phyloP scores from a whole-genome alignment of 1,140 invertebrate genomes.

The Macrotrachela quadricornifera region DNA sequence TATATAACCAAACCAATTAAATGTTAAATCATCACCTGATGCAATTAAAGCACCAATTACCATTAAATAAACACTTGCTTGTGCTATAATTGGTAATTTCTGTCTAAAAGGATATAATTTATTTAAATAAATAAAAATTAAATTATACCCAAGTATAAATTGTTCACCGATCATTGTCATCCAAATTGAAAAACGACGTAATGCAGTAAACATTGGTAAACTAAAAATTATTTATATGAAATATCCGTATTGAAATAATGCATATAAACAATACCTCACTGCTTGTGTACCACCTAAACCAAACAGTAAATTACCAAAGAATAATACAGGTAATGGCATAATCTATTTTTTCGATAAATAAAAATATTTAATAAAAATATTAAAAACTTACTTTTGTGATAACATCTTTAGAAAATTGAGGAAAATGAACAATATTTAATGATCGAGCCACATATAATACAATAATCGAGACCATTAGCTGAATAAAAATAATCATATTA shows the following conservation, averaged over 20 bases:
- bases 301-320: constrained; percentile 78
- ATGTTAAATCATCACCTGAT: constrained; percentile 61
- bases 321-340: constrained; percentile 79
- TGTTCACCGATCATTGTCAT: constrained; percentile 91
- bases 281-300: constrained; percentile 91
- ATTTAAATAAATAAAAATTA: neutral
- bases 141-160: constrained; percentile 49
- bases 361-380: constrained; percentile 46
- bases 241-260: neutral
- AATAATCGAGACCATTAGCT: constrained; percentile 64
- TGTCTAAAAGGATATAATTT: constrained; percentile 22
- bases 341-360: constrained; percentile 30
- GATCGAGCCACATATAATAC: too few species aligned
- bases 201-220: constrained; percentile 90
- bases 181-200: constrained; percentile 81
- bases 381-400: constrained; percentile 43
- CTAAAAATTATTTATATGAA: constrained; percentile 34
- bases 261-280: constrained; percentile 35
- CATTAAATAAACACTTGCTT: constrained; percentile 85
- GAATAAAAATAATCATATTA: constrained; percentile 15
- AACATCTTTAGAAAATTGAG: too few species aligned
- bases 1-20: constrained; percentile 66
- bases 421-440: too few species aligned
- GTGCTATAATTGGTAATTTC: constrained; percentile 30
- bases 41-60: constrained; percentile 60